These are phyloP conservation scores for Epinotia demarniana DNA, from an alignment of 2,888 invertebrate species.

Conservation along the genomic window DNA sequence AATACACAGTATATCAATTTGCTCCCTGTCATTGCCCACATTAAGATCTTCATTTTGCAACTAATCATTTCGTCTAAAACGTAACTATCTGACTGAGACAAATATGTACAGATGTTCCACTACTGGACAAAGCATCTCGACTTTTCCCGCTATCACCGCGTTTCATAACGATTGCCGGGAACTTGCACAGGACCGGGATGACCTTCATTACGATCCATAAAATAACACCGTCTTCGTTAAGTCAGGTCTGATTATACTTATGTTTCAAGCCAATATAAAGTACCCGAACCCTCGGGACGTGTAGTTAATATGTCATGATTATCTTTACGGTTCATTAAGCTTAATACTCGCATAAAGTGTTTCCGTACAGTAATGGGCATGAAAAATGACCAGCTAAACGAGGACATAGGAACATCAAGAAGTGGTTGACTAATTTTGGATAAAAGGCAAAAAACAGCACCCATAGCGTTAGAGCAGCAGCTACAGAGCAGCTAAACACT, in stretches of 20 bases:
- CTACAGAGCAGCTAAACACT: neutral
- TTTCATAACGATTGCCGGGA: too few species aligned
- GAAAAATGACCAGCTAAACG: conserved; percentile 39
- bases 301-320: conserved; percentile 44
- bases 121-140: too few species aligned
- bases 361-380: conserved; percentile 39
- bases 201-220: neutral
- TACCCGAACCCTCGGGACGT: conserved; percentile 20
- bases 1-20: too few species aligned
- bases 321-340: conserved; percentile 44
- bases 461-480: neutral
- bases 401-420: conserved; percentile 16
- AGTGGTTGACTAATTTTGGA: neutral
- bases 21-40: too few species aligned
- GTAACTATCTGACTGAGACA: too few species aligned
- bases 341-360: conserved; percentile 45
- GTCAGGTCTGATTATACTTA: conserved; percentile 20
- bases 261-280: conserved; percentile 27
- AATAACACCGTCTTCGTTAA: conserved; percentile 12
- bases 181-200: neutral
- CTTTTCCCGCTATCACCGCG: too few species aligned
- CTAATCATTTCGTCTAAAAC: too few species aligned
- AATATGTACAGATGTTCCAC: too few species aligned
- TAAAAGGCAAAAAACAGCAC: neutral
- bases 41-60: too few species aligned